Percentiles rank a stretch among this genome's conserved stretches.
These are phyloP conservation scores for Anoncus sp. DNA, from an alignment of 2,888 invertebrate genomes.

Conservation along the genomic window DNA sequence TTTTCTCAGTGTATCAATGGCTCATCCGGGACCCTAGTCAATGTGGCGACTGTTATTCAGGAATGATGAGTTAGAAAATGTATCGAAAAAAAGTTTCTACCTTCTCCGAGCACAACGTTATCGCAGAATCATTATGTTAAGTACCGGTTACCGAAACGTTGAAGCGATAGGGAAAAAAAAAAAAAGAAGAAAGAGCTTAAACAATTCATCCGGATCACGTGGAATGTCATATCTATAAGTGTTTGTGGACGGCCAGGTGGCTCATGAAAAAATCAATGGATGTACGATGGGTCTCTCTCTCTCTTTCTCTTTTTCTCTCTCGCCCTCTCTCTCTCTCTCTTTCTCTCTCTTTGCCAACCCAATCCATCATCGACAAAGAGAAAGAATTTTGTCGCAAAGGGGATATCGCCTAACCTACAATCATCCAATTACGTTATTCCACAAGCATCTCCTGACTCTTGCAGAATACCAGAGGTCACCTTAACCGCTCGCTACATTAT, in stretches of 20 bases:
- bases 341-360: constrained; percentile 19
- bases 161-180: no score
- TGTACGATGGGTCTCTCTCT: constrained; percentile 2
- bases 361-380: constrained; percentile 44
- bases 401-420: constrained; percentile 24
- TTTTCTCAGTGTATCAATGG: no score
- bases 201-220: constrained; percentile 21
- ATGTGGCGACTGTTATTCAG: no score
- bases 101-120: no score
- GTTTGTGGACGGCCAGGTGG: constrained; percentile 39
- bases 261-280: constrained; percentile 61
- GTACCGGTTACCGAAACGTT: background rate
- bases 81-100: background rate
- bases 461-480: no score
- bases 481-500: constrained; percentile 26
- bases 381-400: constrained; percentile 6
- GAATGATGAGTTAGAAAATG: background rate
- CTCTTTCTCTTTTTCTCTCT: no score
- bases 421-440: constrained; percentile 42
- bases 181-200: no score
- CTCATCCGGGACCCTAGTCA: no score
- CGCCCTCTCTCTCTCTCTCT: no score
- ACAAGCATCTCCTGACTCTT: background rate
- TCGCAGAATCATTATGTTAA: background rate
- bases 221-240: background rate